Conservation (phyloP, 2,113 vertebrate genomes). For the Rhabdomys dilectus region DNA sequence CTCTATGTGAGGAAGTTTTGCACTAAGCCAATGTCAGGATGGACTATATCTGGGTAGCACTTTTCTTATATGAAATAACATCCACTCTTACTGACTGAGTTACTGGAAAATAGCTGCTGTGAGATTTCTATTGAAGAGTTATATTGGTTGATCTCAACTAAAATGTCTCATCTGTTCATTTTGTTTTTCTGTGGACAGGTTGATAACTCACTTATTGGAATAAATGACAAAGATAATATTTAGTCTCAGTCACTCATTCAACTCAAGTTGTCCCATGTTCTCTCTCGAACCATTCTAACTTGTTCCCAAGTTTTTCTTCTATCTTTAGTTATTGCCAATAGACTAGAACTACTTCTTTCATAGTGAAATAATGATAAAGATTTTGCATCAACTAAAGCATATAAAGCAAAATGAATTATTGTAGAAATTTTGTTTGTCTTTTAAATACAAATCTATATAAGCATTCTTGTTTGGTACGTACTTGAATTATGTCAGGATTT, state of each 20-base stretch:
- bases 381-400: constrained; percentile 10
- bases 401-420: neutral
- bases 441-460: neutral
- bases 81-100: neutral
- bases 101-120: neutral
- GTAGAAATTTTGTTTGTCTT: neutral
- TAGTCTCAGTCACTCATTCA: neutral
- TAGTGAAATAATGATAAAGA: neutral
- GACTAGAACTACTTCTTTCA: constrained; percentile 43
- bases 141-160: neutral
- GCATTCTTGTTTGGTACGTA: neutral
- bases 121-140: neutral
- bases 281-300: neutral
- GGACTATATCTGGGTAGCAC: neutral
- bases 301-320: neutral
- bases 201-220: neutral
- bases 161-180: neutral
- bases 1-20: neutral
- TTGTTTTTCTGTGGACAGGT: neutral
- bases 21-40: neutral
- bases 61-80: neutral
- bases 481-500: neutral
- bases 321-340: neutral
- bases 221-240: neutral
- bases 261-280: neutral